Conservation (phyloP, 2,888 invertebrate genomes). For the Cinara cedri region DNA sequence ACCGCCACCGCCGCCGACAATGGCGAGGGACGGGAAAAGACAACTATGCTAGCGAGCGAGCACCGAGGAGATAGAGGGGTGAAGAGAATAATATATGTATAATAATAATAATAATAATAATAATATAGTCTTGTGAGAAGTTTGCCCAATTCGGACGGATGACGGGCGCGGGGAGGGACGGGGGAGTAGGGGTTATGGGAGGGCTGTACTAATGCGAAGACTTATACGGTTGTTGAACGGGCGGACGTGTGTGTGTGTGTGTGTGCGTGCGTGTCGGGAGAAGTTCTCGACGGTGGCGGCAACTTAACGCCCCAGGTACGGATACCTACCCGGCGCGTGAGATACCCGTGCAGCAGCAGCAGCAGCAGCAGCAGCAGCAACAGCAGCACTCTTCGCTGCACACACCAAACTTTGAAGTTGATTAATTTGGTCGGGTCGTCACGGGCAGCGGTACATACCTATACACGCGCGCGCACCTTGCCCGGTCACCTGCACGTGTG, state of each 20-base stretch:
- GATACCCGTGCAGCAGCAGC: too few relatives aligned
- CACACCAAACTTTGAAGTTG: slow-evolving; percentile 43
- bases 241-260: too few relatives aligned
- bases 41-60: too few relatives aligned
- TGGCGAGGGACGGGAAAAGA: too few relatives aligned
- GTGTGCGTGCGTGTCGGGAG: slow-evolving; percentile 12
- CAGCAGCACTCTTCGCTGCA: not conserved
- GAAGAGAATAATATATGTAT: too few relatives aligned
- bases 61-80: too few relatives aligned
- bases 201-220: slow-evolving; percentile 30
- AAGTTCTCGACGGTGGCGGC: not conserved
- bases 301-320: slow-evolving; percentile 29
- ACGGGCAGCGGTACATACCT: slow-evolving; percentile 19
- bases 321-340: not conserved
- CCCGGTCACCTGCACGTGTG: too few relatives aligned
- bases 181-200: not conserved
- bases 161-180: not conserved
- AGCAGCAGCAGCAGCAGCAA: too few relatives aligned
- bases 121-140: slow-evolving; percentile 28
- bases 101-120: too few relatives aligned
- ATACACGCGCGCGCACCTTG: too few relatives aligned
- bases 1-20: too few relatives aligned
- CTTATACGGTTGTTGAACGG: slow-evolving; percentile 44
- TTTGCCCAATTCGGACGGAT: slow-evolving; percentile 17
- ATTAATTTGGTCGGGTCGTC: slow-evolving; percentile 44